Evolutionary conservation across 2,113 vertebrate species (phyloP), one percentile per base, ranked within the genome.

Genomic region (Forbesichthys agassizii): DNA sequence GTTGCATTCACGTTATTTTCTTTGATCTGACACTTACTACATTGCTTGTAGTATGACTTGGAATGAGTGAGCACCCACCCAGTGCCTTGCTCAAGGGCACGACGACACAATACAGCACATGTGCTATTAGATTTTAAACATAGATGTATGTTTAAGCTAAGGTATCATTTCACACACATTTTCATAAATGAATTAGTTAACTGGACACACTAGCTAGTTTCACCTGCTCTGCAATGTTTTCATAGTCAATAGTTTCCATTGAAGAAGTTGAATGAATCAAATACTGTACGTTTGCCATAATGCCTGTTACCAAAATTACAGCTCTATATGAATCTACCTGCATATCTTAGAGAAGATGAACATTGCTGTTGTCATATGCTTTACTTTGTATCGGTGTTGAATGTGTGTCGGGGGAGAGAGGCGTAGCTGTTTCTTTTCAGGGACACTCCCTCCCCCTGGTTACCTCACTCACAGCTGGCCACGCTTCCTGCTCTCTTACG

Each of bases 391-490:
- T 52, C 13, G 12, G 49, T 3, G 10, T 7, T 54, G 6, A 54
- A 54, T 16, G n/a, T 54, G n/a, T 33, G 9, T 58, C 36, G n/a
- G 13, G 33, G n/a, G 12, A 42, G 59, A 42, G n/a, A 36, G 59
- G 59, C 16, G 59, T 46, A 6, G 13, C 10, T 46, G 59, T 46
- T 46, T 46, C 36, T 46, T 20, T 13, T 10, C 33, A n/a, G 12
- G 58, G 54, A 10, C 36, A 2, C 33, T n/a, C 61, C 46, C 61
- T 13, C 20, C 11, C 48, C 62, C 20, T n/a, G 8, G 64, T 66
- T 54, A 66, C 64, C 64, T 66, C 64, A 42, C 16, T 42, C 64
- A 54, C 64, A 66, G 64, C 64, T 66, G 64, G 49, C 51, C 13
- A 11, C 9, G 3, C 27, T 54, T 66, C 49, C 64, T 54, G 33